Percentiles rank a stretch among this genome's conserved stretches.
Evolutionary conservation across 2,888 invertebrate species (phyloP).

Genomic region (Caenorhabditis sp.): DNA sequence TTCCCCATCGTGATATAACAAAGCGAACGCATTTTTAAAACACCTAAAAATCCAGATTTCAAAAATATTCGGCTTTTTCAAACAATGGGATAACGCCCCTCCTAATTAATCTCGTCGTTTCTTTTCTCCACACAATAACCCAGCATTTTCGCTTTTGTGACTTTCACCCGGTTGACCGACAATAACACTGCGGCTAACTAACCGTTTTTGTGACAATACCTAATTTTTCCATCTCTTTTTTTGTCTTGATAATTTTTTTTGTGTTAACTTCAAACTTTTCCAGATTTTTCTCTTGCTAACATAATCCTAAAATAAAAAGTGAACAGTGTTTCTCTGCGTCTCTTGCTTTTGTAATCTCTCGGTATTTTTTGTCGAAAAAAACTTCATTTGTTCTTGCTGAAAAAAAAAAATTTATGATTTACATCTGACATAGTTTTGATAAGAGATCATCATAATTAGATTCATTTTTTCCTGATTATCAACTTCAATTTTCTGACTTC

Average conservation of each 20-base stretch:
- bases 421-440: neutral
- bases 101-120: neutral
- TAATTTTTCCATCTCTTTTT: neutral
- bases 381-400: too few species aligned
- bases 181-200: neutral
- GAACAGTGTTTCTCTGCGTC: too few species aligned
- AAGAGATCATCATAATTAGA: too few species aligned
- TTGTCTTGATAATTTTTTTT: neutral
- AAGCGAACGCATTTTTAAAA: neutral
- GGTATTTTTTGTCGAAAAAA: too few species aligned
- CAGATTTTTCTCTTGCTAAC: too few species aligned
- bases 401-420: neutral
- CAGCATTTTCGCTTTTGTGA: constrained; percentile 28
- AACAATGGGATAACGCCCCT: neutral
- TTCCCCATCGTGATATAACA: too few species aligned
- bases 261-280: too few species aligned
- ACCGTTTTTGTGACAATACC: neutral
- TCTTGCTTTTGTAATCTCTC: too few species aligned
- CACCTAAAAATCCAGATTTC: neutral
- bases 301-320: too few species aligned
- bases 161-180: constrained; percentile 43
- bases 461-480: neutral
- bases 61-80: neutral
- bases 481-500: too few species aligned
- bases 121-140: too few species aligned